Percentiles rank a stretch among this genome's conserved stretches.
Conservation (phyloP, 2,797 vertebrate species). For the Lagocephalus sceleratus region DNA sequence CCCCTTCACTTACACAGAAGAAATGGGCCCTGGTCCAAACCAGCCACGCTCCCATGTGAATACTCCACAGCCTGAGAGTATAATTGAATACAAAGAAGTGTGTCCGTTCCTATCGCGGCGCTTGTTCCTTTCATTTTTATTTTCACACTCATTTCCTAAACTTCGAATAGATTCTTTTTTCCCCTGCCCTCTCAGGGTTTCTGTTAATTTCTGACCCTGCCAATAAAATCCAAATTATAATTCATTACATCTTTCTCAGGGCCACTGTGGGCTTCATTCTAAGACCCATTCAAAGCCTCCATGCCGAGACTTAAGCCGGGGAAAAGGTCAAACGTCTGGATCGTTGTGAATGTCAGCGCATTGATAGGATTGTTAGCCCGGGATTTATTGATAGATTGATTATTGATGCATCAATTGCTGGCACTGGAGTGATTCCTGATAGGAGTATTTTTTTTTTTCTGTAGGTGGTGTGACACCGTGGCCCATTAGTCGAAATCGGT, state of each 20-base stretch:
- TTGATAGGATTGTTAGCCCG: constrained; percentile 67
- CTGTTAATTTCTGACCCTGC: constrained; percentile 54
- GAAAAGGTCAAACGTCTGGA: constrained; percentile 72
- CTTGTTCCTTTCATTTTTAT: constrained; percentile 36
- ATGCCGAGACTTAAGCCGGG: constrained; percentile 64
- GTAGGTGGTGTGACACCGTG: constrained; percentile 23
- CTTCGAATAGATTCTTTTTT: constrained; percentile 38
- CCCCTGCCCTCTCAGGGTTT: constrained; percentile 2
- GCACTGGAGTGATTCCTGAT: constrained; percentile 8
- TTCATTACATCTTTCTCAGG: constrained; percentile 47
- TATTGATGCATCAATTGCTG: constrained; percentile 44
- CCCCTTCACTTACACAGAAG: no score
- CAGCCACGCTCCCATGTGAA: constrained; percentile 35
- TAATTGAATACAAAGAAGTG: constrained; percentile 31
- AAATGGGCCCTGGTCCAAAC: neutral
- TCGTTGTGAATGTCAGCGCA: constrained; percentile 65
- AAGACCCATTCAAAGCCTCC: constrained; percentile 37
- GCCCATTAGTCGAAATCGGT: constrained; percentile 48
- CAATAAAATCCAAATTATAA: constrained; percentile 63
- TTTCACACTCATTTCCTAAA: constrained; percentile 52
- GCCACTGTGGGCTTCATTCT: constrained; percentile 19
- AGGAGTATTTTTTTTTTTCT: neutral
- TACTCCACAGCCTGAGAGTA: constrained; percentile 47
- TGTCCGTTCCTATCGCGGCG: constrained; percentile 30
- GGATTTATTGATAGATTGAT: constrained; percentile 65